Base-by-base conservation (phyloP, 1,140 invertebrate species). In the Drosophila grimshawi region DNA sequence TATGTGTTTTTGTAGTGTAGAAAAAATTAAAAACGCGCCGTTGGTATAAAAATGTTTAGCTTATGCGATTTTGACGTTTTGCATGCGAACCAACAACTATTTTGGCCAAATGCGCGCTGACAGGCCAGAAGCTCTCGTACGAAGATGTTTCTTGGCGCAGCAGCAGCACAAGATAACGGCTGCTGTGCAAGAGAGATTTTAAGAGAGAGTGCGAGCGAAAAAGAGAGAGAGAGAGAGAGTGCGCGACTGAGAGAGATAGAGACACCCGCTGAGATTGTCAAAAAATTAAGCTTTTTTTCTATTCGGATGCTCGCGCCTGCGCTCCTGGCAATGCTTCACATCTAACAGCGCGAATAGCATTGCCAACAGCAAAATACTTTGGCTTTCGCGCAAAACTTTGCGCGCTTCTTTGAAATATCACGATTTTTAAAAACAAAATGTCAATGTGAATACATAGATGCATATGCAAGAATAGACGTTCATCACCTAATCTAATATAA, bases 31-130 rank as follows among this genome's bases (percentile, higher is more conserved):
- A 89, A 89, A 81, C 86, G 85, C 86, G 85, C 86, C 85, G 86
- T 89, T 89, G 86, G 85, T 88, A 85, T 85, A 88, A 89, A 88
- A 88, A 81, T 90, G 73, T 89, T 71, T 82, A 89, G 85, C 81
- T 88, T 81, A 85, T 82, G 86, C 86, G 85, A 86, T 89, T 89
- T 90, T 76, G 80, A 81, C 85, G 85, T 89, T 90, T 89, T 85
- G 86, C 86, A 90, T 89, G 85, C 86, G 86, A 89, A 90, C 85
- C 85, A 89, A 89, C 85, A 89, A 89, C 85, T 89, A 89, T 90
- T 90, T 89, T 89, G 85, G 86, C 85, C 78, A 81, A 85, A 77
- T 90, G 75, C 85, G 78, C 86, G 86, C 68, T 81, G 78, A 64
- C 78, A 81, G 48, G 64, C 75, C 69, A 80, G 74, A 86, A 85